Base-by-base conservation (phyloP, 2,797 vertebrate species). In the Parauchenoglanis punctatus region DNA sequence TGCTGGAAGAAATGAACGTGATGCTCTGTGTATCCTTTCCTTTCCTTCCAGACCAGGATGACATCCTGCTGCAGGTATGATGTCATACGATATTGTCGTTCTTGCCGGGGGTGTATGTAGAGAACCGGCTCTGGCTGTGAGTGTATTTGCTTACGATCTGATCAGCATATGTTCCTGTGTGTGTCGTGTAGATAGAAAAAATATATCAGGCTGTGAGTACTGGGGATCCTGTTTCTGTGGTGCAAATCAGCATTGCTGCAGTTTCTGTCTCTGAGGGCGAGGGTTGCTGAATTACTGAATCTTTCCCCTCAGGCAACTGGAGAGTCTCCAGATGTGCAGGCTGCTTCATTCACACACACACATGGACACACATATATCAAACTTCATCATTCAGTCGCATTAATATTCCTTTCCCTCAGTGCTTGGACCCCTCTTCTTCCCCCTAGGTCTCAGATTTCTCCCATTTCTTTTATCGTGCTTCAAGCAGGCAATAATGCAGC, bases 281-380 rank as follows among this genome's bases (percentile, higher is more conserved):
- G 92, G 90, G 89, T 92, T 88, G 91, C 65, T 89, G 89, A 78
- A 86, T 90, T 87, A 81, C 88, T 77, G 28, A 77, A 77, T 65
- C 78, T 49, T 85, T 77, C 20, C 91, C 85, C 84, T 88, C 72
- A 91, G 94, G 93, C 89, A 90, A 90, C 91, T 94, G 93, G 93
- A 93, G 91, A 83, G 65, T 88, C 72, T 94, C 93, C 94, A 95
- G 93, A 95, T 95, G 94, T 94, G 92, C 86, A 68, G 90, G 80
- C 91, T 93, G 90, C 90, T 90, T 78, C 58, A 17, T 35, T 49
- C 54, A 58, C 77, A n/a, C 67, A 44, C 77, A 56, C 65, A 59
- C 59, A 11, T 52, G 44, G 67, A 83, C 40, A 83, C 58, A 44
- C 58, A n/a, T 17, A 59, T 77, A 86, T 70, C 59, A 23, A 68